Evolutionary conservation across 2,888 invertebrate species (phyloP).

Genomic region (Drosophila pseudotalamancana): DNA sequence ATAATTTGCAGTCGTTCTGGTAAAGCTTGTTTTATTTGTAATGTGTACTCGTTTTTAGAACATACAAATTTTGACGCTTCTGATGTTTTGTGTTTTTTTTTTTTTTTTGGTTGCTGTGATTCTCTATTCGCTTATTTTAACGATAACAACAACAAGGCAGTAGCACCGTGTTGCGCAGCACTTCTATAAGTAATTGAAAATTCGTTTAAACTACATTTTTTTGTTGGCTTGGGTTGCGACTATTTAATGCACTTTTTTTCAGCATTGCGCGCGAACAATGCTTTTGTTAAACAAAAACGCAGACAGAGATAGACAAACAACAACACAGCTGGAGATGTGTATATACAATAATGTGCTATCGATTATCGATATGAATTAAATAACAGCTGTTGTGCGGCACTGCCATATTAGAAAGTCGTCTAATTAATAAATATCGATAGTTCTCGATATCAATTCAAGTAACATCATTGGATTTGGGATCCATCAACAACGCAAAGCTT

Average conservation of each 20-base stretch:
- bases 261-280: constrained; percentile 73
- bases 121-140: constrained; percentile 34
- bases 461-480: constrained; percentile 5
- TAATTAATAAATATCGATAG: no score
- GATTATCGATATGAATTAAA: constrained; percentile 22
- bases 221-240: constrained; percentile 26
- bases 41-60: constrained; percentile 8
- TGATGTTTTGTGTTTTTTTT: constrained; percentile 9
- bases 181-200: constrained; percentile 33
- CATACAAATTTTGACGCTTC: constrained; percentile 18
- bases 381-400: constrained; percentile 34
- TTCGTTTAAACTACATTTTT: constrained; percentile 55
- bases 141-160: constrained; percentile 29
- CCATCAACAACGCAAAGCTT: background rate
- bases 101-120: constrained; percentile 35
- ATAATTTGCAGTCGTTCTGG: constrained; percentile 3
- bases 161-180: constrained; percentile 68
- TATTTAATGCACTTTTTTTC: constrained; percentile 48
- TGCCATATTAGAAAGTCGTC: no score
- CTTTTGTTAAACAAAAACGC: constrained; percentile 66
- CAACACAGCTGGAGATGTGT: constrained; percentile 61
- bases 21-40: constrained; percentile 7
- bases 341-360: constrained; percentile 15
- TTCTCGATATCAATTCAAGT: background rate
- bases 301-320: constrained; percentile 69